Conservation (phyloP, 2,888 invertebrate genomes). For the Synergus japonicus region DNA sequence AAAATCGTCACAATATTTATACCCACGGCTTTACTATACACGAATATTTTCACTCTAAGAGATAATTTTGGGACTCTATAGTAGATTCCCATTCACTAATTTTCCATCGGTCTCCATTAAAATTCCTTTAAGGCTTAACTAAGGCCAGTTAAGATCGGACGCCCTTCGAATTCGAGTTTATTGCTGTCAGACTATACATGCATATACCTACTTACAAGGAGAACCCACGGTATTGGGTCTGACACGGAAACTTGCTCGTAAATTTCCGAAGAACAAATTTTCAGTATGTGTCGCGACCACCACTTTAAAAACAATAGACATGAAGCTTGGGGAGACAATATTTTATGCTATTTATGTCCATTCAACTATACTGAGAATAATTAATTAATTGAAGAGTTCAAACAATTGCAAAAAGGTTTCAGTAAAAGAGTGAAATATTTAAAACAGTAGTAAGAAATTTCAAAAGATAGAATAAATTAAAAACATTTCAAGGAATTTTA, state of each 20-base stretch:
- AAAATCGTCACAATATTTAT: conserved; percentile 5
- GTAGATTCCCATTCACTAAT: conserved; percentile 40
- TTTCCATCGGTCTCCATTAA: conserved; percentile 57
- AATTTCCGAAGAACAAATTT: conserved; percentile 71
- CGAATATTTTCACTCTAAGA: conserved; percentile 25
- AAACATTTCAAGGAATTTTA: too few species aligned
- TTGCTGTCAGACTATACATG: conserved; percentile 62
- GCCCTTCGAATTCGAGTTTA: conserved; percentile 63
- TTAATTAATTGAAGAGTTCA: neutral
- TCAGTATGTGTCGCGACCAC: conserved; percentile 67
- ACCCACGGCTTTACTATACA: conserved; percentile 32
- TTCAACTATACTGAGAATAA: neutral
- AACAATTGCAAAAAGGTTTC: too few species aligned
- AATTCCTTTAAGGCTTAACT: conserved; percentile 64
- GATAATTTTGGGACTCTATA: conserved; percentile 14
- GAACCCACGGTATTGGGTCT: conserved; percentile 65
- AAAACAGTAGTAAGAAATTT: too few species aligned
- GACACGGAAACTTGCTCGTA: conserved; percentile 72
- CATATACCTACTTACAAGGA: conserved; percentile 64
- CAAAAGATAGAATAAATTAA: too few species aligned
- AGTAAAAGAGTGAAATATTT: too few species aligned
- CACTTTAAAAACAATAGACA: neutral
- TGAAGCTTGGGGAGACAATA: neutral
- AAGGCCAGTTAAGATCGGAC: conserved; percentile 63
- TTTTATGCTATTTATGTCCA: neutral